Base-by-base conservation (phyloP, 2,888 invertebrate genomes). In the Dicyrtomina minuta region DNA sequence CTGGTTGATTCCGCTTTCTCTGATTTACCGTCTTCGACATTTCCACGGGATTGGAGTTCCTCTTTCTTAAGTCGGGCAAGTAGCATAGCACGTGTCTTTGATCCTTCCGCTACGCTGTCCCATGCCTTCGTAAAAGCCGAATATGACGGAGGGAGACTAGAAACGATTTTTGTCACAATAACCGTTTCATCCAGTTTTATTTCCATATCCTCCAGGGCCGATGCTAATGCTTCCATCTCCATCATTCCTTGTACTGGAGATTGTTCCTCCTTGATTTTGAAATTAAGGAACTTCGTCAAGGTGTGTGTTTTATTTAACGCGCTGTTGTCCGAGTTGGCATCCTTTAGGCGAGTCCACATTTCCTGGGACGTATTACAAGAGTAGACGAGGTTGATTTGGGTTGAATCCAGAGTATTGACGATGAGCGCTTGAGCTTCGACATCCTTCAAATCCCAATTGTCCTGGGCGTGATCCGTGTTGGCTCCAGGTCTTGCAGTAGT, bases 41-140 rank as follows among this genome's bases (percentile, higher is more conserved):
- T 12, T 17, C 17, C 2, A 6, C 17, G 10, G n/a, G n/a, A n/a
- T 17, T 67, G 41, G 17, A 68, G 13, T 13, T 71, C 70, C 13
- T 62, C 66, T 46, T 65, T 67, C 43, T 49, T 56, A 13, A 71
- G 22, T 53, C 68, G 33, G 5, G 59, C 24, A 6, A 60, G 41
- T 1, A 68, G 61, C 10, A 1, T 33, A 3, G 33, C 43, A 43
- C 46, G 8, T 13, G 71, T 71, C 58, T 68, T 65, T 3, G 26
- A 41, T 1, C 15, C 39, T 0, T 39, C 44, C 3, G 64, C 33
- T 15, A 69, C 69, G 20, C 56, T 58, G 66, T 69, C 69, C 72
- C 72, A 72, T 12, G 72, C 72, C 3, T 8, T 55, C 22, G 66
- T 66, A 49, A 72, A 72, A 4, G 62, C 24, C 1, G 13, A 15